Evolutionary conservation across 2,113 vertebrate genomes (phyloP).

Genomic region (Limanda limanda): DNA sequence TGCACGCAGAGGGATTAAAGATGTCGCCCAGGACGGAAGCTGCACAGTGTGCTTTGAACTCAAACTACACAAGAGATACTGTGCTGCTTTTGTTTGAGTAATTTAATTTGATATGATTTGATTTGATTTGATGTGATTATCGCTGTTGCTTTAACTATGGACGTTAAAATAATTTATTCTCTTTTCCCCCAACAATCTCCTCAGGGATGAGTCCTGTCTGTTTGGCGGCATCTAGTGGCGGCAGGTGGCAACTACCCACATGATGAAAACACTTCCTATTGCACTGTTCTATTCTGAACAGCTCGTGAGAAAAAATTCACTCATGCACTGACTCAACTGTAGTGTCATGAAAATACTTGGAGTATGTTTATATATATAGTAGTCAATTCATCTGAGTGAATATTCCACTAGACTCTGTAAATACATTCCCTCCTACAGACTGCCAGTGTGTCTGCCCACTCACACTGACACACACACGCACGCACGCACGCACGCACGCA

Average conservation of each 20-base stretch:
- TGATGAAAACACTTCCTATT: neutral
- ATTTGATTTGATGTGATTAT: too few relatives aligned
- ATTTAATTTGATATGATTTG: too few relatives aligned
- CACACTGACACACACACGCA: conserved; percentile 41
- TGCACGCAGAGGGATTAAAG: conserved; percentile 48
- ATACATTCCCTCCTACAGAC: conserved; percentile 51
- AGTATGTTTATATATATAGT: conserved; percentile 45
- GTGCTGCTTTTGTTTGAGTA: too few relatives aligned
- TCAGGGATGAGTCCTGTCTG: neutral
- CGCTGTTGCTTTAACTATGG: neutral
- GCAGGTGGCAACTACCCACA: neutral
- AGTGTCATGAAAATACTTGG: conserved; percentile 57
- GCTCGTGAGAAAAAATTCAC: conserved; percentile 28
- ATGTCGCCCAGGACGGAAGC: neutral
- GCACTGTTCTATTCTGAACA: neutral
- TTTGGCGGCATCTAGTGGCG: conserved; percentile 57
- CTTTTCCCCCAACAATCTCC: neutral
- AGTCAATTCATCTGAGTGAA: conserved; percentile 59
- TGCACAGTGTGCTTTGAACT: neutral
- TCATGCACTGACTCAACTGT: conserved; percentile 13
- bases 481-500: conserved; percentile 55
- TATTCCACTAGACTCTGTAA: conserved; percentile 54
- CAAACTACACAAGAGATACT: too few relatives aligned
- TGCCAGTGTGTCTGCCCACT: conserved; percentile 51
- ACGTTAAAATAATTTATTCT: neutral